Conservation (phyloP, 2,888 invertebrate species). For the Acrobasis suavella region DNA sequence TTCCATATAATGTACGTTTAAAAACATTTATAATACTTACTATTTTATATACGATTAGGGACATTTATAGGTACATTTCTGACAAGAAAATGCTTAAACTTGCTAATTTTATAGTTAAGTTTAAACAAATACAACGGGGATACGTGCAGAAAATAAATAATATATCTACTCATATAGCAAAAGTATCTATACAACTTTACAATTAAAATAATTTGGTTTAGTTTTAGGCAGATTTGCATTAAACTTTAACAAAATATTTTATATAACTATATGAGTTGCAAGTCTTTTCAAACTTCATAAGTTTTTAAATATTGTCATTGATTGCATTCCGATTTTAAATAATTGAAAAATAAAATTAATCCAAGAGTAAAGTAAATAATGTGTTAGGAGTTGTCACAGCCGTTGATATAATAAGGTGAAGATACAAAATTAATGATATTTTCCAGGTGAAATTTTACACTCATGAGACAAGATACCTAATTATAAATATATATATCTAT, state of each 20-base stretch:
- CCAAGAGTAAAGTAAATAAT: neutral
- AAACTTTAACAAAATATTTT: neutral
- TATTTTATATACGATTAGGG: neutral
- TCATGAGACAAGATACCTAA: neutral
- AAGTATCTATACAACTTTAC: neutral
- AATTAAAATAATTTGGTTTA: neutral
- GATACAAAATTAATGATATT: neutral
- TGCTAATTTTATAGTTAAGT: neutral
- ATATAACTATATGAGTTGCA: neutral
- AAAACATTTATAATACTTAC: slow-evolving; percentile 12
- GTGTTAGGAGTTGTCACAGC: slow-evolving; percentile 5
- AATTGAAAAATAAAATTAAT: slow-evolving; percentile 21
- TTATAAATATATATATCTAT: neutral
- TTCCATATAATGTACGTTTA: slow-evolving; percentile 6
- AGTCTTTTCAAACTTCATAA: slow-evolving; percentile 40
- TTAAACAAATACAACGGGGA: neutral
- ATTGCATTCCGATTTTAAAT: slow-evolving; percentile 44
- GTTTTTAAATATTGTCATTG: slow-evolving; percentile 59
- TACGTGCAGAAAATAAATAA: neutral
- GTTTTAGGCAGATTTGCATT: neutral
- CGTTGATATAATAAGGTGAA: neutral
- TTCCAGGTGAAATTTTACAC: neutral
- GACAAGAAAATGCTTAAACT: slow-evolving; percentile 9
- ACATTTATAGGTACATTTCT: neutral
- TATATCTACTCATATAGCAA: neutral